Base-by-base conservation (phyloP, 2,113 vertebrate genomes). In the Saccopteryx bilineata region DNA sequence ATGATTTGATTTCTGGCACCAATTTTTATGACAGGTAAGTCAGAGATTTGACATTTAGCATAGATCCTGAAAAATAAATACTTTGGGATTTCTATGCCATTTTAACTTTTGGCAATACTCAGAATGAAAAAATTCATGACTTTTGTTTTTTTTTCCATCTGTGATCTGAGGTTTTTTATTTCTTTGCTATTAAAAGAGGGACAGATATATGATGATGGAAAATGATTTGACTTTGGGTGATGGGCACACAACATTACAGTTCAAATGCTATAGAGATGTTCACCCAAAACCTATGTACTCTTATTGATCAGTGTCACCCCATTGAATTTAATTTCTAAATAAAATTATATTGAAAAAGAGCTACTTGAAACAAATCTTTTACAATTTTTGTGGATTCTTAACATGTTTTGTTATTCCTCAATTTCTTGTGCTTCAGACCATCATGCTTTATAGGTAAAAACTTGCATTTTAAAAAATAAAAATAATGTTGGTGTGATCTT, bases 101-200 rank as follows among this genome's bases (percentile, higher is more conserved):
- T 94, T 93, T 58, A 88, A 54, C n/a, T 74, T 84, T 88, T 33
- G 33, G 39, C 71, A 85, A 1, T 87, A 80, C 13, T 48, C 31
- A 88, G 39, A 87, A 74, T 60, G 28, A 5, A 80, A 84, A 46
- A 84, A 80, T 92, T 84, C 15, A 18, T 68, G 46, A 52, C 1
- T n/a, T 65, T 65, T 52, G 11, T 0, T 69, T 81, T 60, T 31
- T 21, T 2, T 1, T 21, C 39, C 3, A 3, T 46, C 71, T 28
- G 4, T 87, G 56, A 89, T 82, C 31, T 85, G 72, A 76, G 54
- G 31, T 39, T 28, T 72, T 96, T 28, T 89, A 78, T 46, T 89
- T 92, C 23, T 82, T 91, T 61, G 39, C 3, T 89, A 7, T 61
- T 76, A 46, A 76, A 66, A 84, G 50, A 63, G 23, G 26, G 56